These are phyloP conservation scores for Trachelus iudaicus DNA, from an alignment of 2,888 invertebrate species.

Conservation along the genomic window DNA sequence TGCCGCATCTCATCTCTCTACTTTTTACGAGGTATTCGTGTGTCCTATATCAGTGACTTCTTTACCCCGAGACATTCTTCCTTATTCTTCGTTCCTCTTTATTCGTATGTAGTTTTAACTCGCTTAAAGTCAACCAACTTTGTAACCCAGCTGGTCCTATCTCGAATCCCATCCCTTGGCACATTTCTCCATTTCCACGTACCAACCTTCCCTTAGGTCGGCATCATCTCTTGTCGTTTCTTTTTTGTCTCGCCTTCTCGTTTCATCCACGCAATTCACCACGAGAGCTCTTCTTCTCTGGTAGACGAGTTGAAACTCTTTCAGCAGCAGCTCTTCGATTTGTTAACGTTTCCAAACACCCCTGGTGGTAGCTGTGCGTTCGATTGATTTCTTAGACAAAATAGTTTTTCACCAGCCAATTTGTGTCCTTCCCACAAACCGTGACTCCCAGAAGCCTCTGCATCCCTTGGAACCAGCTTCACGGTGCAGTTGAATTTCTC, in stretches of 20 bases:
- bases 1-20: too few relatives aligned
- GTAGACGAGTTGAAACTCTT: too few relatives aligned
- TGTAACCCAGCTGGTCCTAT: conserved; percentile 16
- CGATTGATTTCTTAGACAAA: conserved; percentile 8
- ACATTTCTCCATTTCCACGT: background rate
- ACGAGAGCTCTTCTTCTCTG: too few relatives aligned
- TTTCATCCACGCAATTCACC: too few relatives aligned
- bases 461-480: background rate
- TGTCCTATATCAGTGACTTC: too few relatives aligned
- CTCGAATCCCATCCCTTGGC: background rate
- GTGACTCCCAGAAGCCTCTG: background rate
- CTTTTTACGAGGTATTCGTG: too few relatives aligned
- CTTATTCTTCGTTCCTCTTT: conserved; percentile 20
- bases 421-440: background rate
- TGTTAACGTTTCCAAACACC: too few relatives aligned
- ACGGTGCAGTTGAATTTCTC: background rate
- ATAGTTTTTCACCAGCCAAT: conserved; percentile 14
- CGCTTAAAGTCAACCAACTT: conserved; percentile 20
- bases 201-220: background rate
- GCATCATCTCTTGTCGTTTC: too few relatives aligned
- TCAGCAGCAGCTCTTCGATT: too few relatives aligned
- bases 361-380: background rate
- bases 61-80: background rate
- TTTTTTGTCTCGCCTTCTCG: too few relatives aligned
- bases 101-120: conserved; percentile 21